These are phyloP conservation scores for Myocastor coypus DNA, from an alignment of 2,113 vertebrate species.

Conservation along the genomic window DNA sequence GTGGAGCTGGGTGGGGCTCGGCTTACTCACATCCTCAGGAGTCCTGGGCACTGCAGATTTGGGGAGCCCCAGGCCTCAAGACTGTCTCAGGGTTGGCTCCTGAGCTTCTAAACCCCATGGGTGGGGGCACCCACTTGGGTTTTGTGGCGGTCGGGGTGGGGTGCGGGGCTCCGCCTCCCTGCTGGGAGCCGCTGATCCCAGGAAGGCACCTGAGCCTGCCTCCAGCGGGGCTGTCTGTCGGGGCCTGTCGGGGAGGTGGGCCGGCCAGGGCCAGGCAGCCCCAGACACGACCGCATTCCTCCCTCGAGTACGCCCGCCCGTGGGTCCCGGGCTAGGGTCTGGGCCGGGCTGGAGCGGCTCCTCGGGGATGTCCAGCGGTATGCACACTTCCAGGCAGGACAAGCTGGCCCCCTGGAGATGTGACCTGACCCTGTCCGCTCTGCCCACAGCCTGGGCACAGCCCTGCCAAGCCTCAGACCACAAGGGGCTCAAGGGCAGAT, in stretches of 20 bases:
- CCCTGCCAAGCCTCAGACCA: neutral
- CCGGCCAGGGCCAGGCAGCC: slow-evolving; percentile 71
- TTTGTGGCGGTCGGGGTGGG: neutral
- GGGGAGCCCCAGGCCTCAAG: slow-evolving; percentile 42
- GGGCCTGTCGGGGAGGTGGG: slow-evolving; percentile 79
- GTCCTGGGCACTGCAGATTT: slow-evolving; percentile 37
- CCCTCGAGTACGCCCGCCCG: slow-evolving; percentile 47
- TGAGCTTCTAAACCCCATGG: neutral
- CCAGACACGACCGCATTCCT: slow-evolving; percentile 82
- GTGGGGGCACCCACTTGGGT: neutral
- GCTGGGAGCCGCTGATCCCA: slow-evolving; percentile 47
- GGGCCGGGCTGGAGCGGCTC: neutral
- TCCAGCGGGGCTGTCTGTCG: slow-evolving; percentile 59
- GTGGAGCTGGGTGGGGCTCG: slow-evolving; percentile 55
- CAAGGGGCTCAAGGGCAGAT: fast-evolving
- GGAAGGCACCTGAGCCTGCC: slow-evolving; percentile 43
- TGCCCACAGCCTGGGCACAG: neutral
- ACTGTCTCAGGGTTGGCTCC: slow-evolving; percentile 57
- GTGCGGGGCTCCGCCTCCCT: neutral
- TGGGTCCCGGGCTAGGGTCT: neutral
- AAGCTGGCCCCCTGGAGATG: neutral
- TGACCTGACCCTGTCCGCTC: neutral
- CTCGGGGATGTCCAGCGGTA: neutral
- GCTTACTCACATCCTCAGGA: slow-evolving; percentile 73
- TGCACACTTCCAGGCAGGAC: neutral